Base-by-base conservation (phyloP, 2,797 vertebrate genomes). In the Neopelma chrysocephalum region DNA sequence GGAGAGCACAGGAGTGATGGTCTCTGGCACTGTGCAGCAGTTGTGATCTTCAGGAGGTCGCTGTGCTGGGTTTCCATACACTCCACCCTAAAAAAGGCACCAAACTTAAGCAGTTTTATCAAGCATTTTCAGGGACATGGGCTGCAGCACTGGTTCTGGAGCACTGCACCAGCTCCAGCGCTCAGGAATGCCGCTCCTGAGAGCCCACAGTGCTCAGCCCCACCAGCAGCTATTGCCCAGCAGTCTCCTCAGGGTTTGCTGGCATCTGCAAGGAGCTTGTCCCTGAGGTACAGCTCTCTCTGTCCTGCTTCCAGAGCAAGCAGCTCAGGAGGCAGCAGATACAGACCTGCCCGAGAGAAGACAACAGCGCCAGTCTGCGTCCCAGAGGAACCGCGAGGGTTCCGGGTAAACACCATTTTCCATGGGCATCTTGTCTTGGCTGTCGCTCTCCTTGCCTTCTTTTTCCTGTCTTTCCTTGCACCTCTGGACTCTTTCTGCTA, bases 301-400 rank as follows among this genome's bases (percentile, higher is more conserved):
- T 80, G 58, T 94, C 70, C 62, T 62, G 87, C 72, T 86, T 86
- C 51, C 76, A 97, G 96, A 96, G 48, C 93, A 95, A 96, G 96
- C 78, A 2, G 95, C 95, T 82, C 94, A 97, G 93, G 96, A 96
- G 83, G 70, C 91, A 6, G 85, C 42, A 53, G 95, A 92, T 57
- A 83, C 77, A 42, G 95, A 96, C 27, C 78, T 90, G 34, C 69
- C 66, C 43, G 34, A 66, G 60, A 96, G 96, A 47, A 93, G 95
- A 66, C 53, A 69, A 43, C 87, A 93, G 76, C 70, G 8, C 23
- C 90, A 48, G 9, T 11, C 91, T 42, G 60, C 47, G 29, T 71
- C 97, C 91, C 80, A 72, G 72, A 95, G 68, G n/a, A 75, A 36
- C 62, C 47, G 0, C 12, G 48, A 93, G 92, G 32, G 23, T n/a